These are phyloP conservation scores for Nebria brevicollis DNA, from an alignment of 2,888 invertebrate species.

Conservation along the genomic window DNA sequence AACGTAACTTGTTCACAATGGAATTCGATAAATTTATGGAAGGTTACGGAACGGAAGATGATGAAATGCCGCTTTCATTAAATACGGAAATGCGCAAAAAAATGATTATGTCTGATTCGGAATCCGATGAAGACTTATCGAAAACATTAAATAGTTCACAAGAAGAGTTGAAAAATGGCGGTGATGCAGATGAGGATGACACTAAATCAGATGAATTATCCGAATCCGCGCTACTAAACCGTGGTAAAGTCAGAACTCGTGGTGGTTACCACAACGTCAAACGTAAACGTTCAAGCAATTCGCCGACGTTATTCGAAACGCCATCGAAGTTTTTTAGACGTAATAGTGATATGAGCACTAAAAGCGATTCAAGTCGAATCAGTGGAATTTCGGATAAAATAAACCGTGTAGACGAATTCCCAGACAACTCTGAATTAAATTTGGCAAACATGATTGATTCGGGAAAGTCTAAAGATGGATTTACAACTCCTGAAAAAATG, in stretches of 20 bases:
- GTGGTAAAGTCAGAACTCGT: constrained; percentile 49
- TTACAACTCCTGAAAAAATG: constrained; percentile 42
- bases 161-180: constrained; percentile 42
- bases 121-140: constrained; percentile 34
- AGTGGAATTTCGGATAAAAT: constrained; percentile 56
- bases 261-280: constrained; percentile 48
- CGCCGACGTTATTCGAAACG: constrained; percentile 47
- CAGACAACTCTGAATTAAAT: constrained; percentile 57
- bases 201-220: constrained; percentile 46
- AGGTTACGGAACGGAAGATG: constrained; percentile 58
- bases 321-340: constrained; percentile 51
- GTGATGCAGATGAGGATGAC: constrained; percentile 49
- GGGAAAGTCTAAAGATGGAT: constrained; percentile 46
- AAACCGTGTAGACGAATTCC: constrained; percentile 55
- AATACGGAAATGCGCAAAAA: constrained; percentile 38
- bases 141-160: not conserved
- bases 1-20: constrained; percentile 34
- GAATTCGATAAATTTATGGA: constrained; percentile 52
- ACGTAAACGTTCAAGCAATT: constrained; percentile 42
- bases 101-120: constrained; percentile 34
- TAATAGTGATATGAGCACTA: constrained; percentile 56
- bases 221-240: constrained; percentile 24
- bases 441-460: constrained; percentile 50
- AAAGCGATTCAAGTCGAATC: constrained; percentile 54
- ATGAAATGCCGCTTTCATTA: constrained; percentile 46